Conservation (phyloP, 2,888 invertebrate species). For the Plagiodera versicolora region DNA sequence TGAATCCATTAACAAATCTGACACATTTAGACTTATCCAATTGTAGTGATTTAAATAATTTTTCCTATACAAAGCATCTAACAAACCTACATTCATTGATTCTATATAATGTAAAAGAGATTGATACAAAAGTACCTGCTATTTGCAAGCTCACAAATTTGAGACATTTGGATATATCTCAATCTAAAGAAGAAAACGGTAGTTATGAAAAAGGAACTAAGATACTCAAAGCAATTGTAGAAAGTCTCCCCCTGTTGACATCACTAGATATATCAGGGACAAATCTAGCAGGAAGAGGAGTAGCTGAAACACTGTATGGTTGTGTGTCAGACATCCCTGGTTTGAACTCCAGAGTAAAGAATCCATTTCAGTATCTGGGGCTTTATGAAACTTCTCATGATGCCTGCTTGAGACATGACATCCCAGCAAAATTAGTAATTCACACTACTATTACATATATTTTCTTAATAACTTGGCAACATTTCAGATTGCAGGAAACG, state of each 20-base stretch:
- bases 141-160: conserved; percentile 62
- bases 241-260: conserved; percentile 71
- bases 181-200: conserved; percentile 68
- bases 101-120: conserved; percentile 77
- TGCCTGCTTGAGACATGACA: conserved; percentile 87
- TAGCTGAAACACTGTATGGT: conserved; percentile 60
- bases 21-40: conserved; percentile 74
- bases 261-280: conserved; percentile 95
- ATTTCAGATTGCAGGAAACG: conserved; percentile 84
- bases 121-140: conserved; percentile 64
- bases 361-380: conserved; percentile 86
- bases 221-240: conserved; percentile 70
- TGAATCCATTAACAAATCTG: conserved; percentile 63
- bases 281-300: conserved; percentile 87
- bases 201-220: conserved; percentile 76
- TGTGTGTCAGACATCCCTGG: conserved; percentile 82
- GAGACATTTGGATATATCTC: conserved; percentile 84
- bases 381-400: conserved; percentile 87
- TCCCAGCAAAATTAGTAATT: conserved; percentile 83
- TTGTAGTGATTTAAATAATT: conserved; percentile 64
- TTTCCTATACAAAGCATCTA: conserved; percentile 68
- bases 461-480: conserved; percentile 16
- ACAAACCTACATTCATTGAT: conserved; percentile 73
- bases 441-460: not conserved
- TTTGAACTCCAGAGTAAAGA: conserved; percentile 71